Evolutionary conservation across 2,797 vertebrate genomes (phyloP).

Genomic region (Ctenosaura bakeri): DNA sequence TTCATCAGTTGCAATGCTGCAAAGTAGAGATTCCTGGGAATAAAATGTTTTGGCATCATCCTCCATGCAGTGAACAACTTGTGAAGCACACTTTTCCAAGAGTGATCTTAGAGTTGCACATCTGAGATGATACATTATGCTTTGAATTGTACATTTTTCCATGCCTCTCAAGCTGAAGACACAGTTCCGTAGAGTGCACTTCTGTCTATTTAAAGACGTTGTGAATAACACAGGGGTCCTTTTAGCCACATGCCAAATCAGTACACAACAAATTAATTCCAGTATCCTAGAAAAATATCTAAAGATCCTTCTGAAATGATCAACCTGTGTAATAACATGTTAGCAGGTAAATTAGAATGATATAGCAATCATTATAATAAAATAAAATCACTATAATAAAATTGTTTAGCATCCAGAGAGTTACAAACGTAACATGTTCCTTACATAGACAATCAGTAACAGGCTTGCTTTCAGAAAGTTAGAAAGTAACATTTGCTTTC

Average conservation of each 20-base stretch:
- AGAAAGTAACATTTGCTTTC: slow-evolving; percentile 36
- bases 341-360: neutral
- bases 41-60: neutral
- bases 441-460: slow-evolving; percentile 40
- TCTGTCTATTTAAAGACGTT: slow-evolving; percentile 14
- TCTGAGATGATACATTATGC: slow-evolving; percentile 15
- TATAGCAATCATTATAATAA: neutral
- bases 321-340: neutral
- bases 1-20: neutral
- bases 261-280: neutral
- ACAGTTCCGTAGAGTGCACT: neutral
- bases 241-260: neutral
- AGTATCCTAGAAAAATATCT: neutral
- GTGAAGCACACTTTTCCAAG: neutral
- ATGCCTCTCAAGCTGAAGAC: slow-evolving; percentile 3
- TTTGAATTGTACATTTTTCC: neutral
- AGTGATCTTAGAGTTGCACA: neutral
- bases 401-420: neutral
- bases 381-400: neutral
- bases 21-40: neutral
- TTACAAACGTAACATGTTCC: slow-evolving; percentile 8
- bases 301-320: slow-evolving; percentile 3
- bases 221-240: neutral
- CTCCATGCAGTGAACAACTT: neutral
- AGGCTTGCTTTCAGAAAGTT: slow-evolving; percentile 50